A percentile compares a stretch with the other conserved stretches of the same genome.
These are phyloP conservation scores for Brachionus sp. DNA, from an alignment of 1,140 invertebrate genomes.

Conservation along the genomic window DNA sequence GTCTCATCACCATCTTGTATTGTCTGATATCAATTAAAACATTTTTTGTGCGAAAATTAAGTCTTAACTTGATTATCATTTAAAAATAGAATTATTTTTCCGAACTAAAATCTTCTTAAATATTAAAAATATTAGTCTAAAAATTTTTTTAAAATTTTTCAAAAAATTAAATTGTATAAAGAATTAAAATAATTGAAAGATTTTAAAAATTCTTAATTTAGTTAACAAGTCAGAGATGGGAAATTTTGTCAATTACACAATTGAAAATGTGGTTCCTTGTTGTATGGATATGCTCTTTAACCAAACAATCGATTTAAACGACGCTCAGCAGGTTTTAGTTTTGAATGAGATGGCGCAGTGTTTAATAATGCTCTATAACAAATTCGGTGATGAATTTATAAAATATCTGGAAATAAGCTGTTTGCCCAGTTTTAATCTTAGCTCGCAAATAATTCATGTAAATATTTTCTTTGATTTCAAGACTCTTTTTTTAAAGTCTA, in stretches of 20 bases:
- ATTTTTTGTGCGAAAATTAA: too few species aligned
- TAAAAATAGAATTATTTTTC: too few species aligned
- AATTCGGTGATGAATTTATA: slow-evolving; percentile 60
- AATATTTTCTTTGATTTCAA: neutral
- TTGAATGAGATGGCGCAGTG: neutral
- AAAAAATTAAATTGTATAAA: neutral
- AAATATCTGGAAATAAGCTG: slow-evolving; percentile 60
- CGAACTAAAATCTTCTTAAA: too few species aligned
- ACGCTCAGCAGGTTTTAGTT: slow-evolving; percentile 42
- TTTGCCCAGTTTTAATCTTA: slow-evolving; percentile 59
- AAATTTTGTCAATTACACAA: slow-evolving; percentile 42
- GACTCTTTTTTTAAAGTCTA: neutral
- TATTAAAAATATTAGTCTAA: too few species aligned
- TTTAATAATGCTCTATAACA: slow-evolving; percentile 43
- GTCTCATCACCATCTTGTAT: too few species aligned
- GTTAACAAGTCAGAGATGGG: slow-evolving; percentile 22
- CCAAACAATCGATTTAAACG: slow-evolving; percentile 14
- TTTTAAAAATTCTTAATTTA: neutral
- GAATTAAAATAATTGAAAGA: neutral
- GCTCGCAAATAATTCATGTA: slow-evolving; percentile 54
- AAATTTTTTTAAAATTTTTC: too few species aligned
- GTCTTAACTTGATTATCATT: too few species aligned
- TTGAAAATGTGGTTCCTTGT: slow-evolving; percentile 29
- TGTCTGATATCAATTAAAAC: too few species aligned
- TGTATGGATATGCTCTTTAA: slow-evolving; percentile 28